Evolutionary conservation across 2,888 invertebrate genomes (phyloP).

Genomic region (Philonicus albiceps): DNA sequence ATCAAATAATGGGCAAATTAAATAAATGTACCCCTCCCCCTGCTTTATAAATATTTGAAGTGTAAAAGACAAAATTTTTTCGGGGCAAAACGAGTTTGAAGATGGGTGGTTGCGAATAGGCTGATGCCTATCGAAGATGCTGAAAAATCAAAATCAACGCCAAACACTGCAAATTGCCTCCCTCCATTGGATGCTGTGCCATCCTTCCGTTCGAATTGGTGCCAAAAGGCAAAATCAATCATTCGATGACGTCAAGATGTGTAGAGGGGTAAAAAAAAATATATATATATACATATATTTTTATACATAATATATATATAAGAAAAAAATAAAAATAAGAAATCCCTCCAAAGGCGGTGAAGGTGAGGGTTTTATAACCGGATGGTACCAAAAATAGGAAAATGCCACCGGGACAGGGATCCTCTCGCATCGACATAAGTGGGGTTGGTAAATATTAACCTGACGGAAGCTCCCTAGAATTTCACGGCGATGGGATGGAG

Average conservation of each 20-base stretch:
- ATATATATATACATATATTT: too few species aligned
- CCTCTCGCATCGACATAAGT: constrained; percentile 24
- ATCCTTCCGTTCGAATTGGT: constrained; percentile 3
- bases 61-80: background rate
- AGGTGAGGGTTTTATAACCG: background rate
- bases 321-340: background rate
- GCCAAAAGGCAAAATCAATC: constrained; percentile 37
- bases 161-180: constrained; percentile 35
- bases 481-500: background rate
- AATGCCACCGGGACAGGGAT: background rate
- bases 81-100: background rate
- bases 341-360: background rate
- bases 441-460: constrained; percentile 19
- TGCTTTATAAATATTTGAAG: background rate
- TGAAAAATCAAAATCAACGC: constrained; percentile 31
- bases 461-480: background rate
- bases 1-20: constrained; percentile 22
- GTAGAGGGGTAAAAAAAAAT: background rate
- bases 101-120: background rate
- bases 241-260: constrained; percentile 7
- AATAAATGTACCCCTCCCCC: background rate
- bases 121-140: background rate
- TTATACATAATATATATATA: background rate
- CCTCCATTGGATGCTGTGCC: background rate
- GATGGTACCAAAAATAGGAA: constrained; percentile 11